Evolutionary conservation across 1,140 invertebrate genomes (phyloP).

Genomic region (Macrobrachium rosenbergii): DNA sequence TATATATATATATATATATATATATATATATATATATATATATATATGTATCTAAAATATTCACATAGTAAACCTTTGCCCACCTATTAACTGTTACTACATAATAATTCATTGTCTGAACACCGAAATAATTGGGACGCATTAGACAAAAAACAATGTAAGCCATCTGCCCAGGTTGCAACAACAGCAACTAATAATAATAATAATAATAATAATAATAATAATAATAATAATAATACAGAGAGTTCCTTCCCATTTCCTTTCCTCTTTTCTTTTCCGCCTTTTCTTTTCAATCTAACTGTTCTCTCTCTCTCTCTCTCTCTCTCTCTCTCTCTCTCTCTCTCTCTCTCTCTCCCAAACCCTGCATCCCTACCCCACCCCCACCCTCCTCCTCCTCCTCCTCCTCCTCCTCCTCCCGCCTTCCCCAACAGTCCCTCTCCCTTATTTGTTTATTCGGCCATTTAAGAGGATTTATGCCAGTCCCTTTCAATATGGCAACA

Average conservation of each 20-base stretch:
- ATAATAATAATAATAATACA: background rate
- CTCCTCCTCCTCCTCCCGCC: background rate
- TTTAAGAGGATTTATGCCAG: constrained; percentile 18
- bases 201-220: background rate
- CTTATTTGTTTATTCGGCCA: no score
- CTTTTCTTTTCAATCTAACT: no score
- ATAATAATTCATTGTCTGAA: no score
- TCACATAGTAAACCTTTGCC: no score
- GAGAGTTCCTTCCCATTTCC: background rate
- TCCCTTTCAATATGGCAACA: background rate
- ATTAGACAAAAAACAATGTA: no score
- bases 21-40: no score
- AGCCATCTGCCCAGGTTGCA: background rate
- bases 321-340: background rate
- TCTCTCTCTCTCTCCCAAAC: background rate
- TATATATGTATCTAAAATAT: no score
- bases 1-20: no score
- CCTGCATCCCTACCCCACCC: background rate
- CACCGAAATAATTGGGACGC: no score
- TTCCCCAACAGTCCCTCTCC: background rate
- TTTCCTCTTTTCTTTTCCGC: background rate
- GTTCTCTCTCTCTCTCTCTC: background rate
- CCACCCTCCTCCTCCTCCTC: background rate
- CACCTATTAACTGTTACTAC: no score
- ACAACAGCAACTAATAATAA: background rate